Percentiles rank a stretch among this genome's conserved stretches.
Evolutionary conservation across 2,797 vertebrate species (phyloP).

Genomic region (Sparus aurata): DNA sequence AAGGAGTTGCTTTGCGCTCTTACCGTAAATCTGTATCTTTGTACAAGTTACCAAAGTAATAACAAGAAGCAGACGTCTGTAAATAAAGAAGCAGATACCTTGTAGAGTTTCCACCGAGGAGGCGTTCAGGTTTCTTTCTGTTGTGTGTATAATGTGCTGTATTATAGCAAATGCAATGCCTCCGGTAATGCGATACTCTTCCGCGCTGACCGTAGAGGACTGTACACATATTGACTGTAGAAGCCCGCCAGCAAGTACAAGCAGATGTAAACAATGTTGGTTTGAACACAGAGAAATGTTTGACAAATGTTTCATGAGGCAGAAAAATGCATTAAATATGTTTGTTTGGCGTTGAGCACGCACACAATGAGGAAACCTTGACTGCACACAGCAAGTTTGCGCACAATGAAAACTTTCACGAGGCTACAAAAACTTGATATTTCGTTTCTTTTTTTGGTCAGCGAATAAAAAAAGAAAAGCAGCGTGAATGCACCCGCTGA

Average conservation of each 20-base stretch:
- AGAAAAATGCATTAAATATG: background rate
- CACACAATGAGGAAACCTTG: background rate
- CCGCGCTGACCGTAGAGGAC: background rate
- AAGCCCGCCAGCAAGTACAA: background rate
- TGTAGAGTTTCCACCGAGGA: background rate
- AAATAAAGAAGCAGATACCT: background rate
- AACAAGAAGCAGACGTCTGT: too few relatives aligned
- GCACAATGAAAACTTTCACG: background rate
- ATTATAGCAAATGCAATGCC: background rate
- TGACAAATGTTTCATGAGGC: background rate
- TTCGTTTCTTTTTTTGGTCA: background rate
- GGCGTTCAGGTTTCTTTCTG: background rate
- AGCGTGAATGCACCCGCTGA: background rate
- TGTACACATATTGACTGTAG: background rate
- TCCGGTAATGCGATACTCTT: background rate
- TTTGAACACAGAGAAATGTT: background rate
- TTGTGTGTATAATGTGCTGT: background rate
- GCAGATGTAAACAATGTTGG: background rate
- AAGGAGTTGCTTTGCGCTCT: background rate
- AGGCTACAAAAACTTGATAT: background rate
- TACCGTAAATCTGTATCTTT: background rate
- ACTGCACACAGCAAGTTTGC: background rate
- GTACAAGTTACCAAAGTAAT: too few relatives aligned
- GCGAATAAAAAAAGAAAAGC: background rate
- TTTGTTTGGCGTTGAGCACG: background rate